Evolutionary conservation across 2,888 invertebrate genomes (phyloP).

Genomic region (Cerceris rybyensis): DNA sequence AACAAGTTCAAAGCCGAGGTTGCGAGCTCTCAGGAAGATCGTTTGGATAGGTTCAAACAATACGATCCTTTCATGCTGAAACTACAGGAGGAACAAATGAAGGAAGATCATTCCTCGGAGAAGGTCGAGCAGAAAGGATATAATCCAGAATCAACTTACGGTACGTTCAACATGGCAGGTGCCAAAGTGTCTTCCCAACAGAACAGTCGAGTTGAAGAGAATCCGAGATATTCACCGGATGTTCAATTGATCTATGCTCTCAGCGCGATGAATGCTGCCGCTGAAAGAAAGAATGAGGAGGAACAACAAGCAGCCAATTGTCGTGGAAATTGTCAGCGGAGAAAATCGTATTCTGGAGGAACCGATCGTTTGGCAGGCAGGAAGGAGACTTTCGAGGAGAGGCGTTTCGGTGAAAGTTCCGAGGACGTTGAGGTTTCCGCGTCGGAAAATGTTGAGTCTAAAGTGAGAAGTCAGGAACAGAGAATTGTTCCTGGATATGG

Average conservation of each 20-base stretch:
- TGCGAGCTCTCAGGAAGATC: constrained; percentile 12
- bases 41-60: constrained; percentile 37
- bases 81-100: constrained; percentile 41
- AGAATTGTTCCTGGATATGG: not conserved
- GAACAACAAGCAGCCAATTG: constrained; percentile 53
- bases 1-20: constrained; percentile 12
- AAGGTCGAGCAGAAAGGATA: not conserved
- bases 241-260: constrained; percentile 63
- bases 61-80: constrained; percentile 52
- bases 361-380: not conserved
- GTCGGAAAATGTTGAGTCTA: constrained; percentile 44
- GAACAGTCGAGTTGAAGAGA: not conserved
- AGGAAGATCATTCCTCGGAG: not conserved
- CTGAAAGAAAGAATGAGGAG: not conserved
- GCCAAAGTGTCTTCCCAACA: constrained; percentile 29
- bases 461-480: constrained; percentile 9
- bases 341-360: not conserved
- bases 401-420: constrained; percentile 32
- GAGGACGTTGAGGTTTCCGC: constrained; percentile 48
- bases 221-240: constrained; percentile 38
- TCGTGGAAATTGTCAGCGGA: constrained; percentile 27
- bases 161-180: constrained; percentile 27
- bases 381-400: not conserved
- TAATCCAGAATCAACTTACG: not conserved
- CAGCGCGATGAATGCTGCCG: constrained; percentile 28